Base-by-base conservation (phyloP, 30 jellyfish, hydroid and myxozoan genomes). In the Hydractinia echinata region DNA sequence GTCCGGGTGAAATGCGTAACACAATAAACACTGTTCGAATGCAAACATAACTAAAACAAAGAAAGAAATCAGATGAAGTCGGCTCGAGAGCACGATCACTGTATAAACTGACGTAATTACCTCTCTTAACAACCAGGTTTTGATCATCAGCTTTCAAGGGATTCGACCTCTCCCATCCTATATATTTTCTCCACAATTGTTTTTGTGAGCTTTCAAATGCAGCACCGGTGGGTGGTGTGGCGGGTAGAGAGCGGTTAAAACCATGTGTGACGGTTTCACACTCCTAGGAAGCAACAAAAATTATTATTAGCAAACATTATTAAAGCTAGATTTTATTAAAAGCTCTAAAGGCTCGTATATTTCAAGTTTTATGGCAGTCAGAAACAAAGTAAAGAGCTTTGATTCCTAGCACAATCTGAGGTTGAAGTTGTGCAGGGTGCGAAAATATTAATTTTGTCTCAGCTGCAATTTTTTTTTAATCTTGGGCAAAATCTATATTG, bases 221-320 rank as follows among this genome's bases (percentile, higher is more conserved):
- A 4, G 97, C 83, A 16, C 87, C 82, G 84, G 90, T 96, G 21
- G 97, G 99, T 2, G 99, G 99, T 8, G 88, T 94, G 5, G 99
- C 92, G 15, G 99, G 98, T 55, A 83, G 86, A 21, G 97, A 94
- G 21, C 97, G 90, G n/a, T 79, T 90, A 53, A 89, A 58, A 11
- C 97, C 97, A 61, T 89, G 83, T 13, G 96, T 81, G 18, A 88
- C 91, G 19, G 85, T 86, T 79, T 94, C 97, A 54, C 77, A 79
- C 0, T 94, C 99, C 99, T 94, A 61, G 39, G 18, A 9, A 30
- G 44, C 44, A 30, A 30, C 44, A 30, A 30, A 30, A 30, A 30
- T 30, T 30, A 30, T 30, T 30, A 2, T 30, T 30, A 30, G 44
- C 44, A 30, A 30, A 30, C 44, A 30, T 30, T 30, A 30, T 30